A percentile compares a stretch with the other conserved stretches of the same genome.
Conservation (phyloP, 1,140 invertebrate genomes). For the Muscidifurax raptorellus region DNA sequence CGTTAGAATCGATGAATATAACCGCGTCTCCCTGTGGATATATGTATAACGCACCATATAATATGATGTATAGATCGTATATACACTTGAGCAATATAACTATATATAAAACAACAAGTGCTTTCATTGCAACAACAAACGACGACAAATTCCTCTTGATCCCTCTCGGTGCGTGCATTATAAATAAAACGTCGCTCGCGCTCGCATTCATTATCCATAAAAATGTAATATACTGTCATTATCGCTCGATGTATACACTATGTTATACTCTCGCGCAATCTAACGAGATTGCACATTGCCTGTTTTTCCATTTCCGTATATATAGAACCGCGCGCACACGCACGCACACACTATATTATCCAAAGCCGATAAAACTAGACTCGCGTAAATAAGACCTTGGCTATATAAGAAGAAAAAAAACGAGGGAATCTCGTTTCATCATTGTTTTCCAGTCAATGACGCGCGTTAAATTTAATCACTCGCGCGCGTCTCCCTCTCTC, state of each 20-base stretch:
- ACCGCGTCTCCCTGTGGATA: no score
- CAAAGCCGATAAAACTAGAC: not conserved
- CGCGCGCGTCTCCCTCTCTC: not conserved
- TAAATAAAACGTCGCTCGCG: not conserved
- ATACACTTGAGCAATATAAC: no score
- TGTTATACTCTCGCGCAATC: not conserved
- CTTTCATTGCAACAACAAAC: no score
- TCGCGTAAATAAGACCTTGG: slow-evolving; percentile 20
- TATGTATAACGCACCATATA: no score
- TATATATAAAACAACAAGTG: no score
- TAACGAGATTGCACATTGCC: not conserved
- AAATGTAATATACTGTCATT: slow-evolving; percentile 4
- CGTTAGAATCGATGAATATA: slow-evolving; percentile 30
- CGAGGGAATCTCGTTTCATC: slow-evolving; percentile 1
- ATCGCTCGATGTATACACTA: not conserved
- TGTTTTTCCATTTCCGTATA: slow-evolving; percentile 18
- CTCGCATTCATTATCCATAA: not conserved
- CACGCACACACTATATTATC: not conserved
- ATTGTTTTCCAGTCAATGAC: slow-evolving; percentile 41
- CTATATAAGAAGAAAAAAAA: not conserved
- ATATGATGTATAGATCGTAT: no score
- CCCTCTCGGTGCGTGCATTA: not conserved
- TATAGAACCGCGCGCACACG: not conserved
- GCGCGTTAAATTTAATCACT: slow-evolving; percentile 7
- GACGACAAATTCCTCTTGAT: not conserved